Evolutionary conservation across 2,888 invertebrate genomes (phyloP), one percentile per base, ranked within the genome.

Genomic region (Acronicta alni): DNA sequence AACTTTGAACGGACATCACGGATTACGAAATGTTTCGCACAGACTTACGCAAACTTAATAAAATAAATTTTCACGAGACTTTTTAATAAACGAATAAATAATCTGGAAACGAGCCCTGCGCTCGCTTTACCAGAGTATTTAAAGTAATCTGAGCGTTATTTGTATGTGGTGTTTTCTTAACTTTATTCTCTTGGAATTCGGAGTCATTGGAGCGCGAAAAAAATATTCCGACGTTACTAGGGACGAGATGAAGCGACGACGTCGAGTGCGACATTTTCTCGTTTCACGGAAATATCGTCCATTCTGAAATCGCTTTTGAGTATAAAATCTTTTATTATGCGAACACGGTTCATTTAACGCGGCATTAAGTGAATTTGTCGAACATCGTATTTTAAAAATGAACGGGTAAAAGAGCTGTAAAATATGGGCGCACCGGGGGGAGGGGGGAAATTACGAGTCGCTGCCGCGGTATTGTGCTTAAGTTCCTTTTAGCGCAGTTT

Each of bases 311-410:
- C 90, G 89, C 83, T 90, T 91, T 89, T 87, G 83, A 90, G 89
- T 90, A 89, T 89, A 92, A 91, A 92, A 90, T 93, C 93, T 92
- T 93, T 93, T 93, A 91, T 92, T 92, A 92, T 90, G 89, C 89
- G 87, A 90, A 83, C 86, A 93, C 91, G 89, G 92, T 93, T 93
- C 93, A 92, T 93, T 93, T 91, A 93, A 91, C 91, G 88, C 88
- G 83, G 89, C 90, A 90, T 92, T 92, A 92, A 93, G 92, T 92
- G 92, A 92, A 92, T 93, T 92, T 92, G 92, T 92, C 88, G 91
- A 91, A 92, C 92, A 90, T 87, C 89, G 89, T 92, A 89, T 91
- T 92, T 89, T 87, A 87, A 92, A 89, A 91, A 90, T 88, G 90
- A 89, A 91, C 85, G 88, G 88, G 88, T 88, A 87, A 89, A 89